Evolutionary conservation across 2,888 invertebrate species (phyloP).

Genomic region (Drosophila parthenogenetica): DNA sequence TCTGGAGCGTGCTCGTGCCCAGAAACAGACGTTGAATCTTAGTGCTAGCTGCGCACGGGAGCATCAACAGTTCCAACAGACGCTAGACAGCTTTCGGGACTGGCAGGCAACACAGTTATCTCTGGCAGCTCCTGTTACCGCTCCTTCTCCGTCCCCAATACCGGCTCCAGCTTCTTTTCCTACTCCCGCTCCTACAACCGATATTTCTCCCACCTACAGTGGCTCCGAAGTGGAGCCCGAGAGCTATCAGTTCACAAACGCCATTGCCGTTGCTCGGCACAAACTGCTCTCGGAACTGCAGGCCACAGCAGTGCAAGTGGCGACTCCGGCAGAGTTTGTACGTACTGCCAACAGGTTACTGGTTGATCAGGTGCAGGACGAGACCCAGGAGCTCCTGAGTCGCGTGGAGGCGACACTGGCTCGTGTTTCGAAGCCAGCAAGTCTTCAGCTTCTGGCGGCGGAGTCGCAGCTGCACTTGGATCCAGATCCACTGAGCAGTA

Average conservation of each 20-base stretch:
- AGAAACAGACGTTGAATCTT: constrained; percentile 45
- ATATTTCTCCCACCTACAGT: constrained; percentile 21
- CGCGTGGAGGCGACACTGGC: constrained; percentile 57
- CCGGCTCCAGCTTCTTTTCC: neutral
- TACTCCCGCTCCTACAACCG: neutral
- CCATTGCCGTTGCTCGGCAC: constrained; percentile 57
- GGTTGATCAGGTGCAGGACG: constrained; percentile 36
- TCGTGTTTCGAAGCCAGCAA: constrained; percentile 28
- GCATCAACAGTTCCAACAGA: constrained; percentile 49
- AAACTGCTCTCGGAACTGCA: constrained; percentile 54
- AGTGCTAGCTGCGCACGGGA: constrained; percentile 53
- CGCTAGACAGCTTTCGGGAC: constrained; percentile 38
- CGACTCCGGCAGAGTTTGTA: constrained; percentile 1
- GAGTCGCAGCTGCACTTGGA: constrained; percentile 26
- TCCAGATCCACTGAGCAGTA: constrained; percentile 9
- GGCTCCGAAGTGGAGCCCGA: constrained; percentile 53
- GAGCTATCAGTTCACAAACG: constrained; percentile 67
- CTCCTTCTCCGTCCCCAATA: neutral
- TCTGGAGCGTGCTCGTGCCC: constrained; percentile 68
- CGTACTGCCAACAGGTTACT: constrained; percentile 1
- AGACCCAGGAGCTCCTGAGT: constrained; percentile 35
- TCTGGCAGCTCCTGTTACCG: neutral
- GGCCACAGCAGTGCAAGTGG: constrained; percentile 4
- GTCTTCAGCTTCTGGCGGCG: constrained; percentile 35
- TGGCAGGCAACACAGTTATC: constrained; percentile 31